Conservation (phyloP, 2,888 invertebrate genomes). For the Ennomos fuscantarius region DNA sequence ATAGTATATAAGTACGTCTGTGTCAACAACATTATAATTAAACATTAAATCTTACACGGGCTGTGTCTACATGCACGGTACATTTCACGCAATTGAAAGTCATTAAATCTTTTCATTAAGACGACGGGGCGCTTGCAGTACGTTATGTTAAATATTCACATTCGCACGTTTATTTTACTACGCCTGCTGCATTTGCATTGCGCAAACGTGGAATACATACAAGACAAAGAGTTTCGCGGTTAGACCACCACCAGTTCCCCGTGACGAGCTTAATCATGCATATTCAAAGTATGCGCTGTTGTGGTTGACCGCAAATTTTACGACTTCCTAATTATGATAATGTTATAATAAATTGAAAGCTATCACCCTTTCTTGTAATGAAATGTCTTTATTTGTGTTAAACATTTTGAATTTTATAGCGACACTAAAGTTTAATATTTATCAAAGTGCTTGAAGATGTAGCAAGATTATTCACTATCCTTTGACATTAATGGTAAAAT, state of each 20-base stretch:
- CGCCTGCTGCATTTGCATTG: constrained; percentile 49
- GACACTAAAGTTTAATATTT: constrained; percentile 8
- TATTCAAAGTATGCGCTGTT: constrained; percentile 57
- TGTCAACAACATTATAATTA: constrained; percentile 27
- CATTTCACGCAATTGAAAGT: constrained; percentile 26
- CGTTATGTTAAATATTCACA: constrained; percentile 47
- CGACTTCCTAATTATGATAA: constrained; percentile 56
- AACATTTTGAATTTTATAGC: neutral
- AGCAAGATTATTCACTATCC: constrained; percentile 27
- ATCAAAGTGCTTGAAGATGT: constrained; percentile 5
- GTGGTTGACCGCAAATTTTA: constrained; percentile 59
- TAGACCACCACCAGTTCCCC: constrained; percentile 46
- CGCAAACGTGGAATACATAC: constrained; percentile 54
- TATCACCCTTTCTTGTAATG: constrained; percentile 13
- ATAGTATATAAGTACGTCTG: constrained; percentile 1
- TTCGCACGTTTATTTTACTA: constrained; percentile 47
- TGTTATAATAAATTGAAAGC: constrained; percentile 47
- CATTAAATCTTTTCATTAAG: constrained; percentile 32
- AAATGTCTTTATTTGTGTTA: constrained; percentile 21
- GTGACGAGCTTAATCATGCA: constrained; percentile 57
- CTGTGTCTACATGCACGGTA: constrained; percentile 3
- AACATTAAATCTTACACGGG: constrained; percentile 19
- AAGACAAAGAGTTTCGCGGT: constrained; percentile 52
- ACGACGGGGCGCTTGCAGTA: constrained; percentile 39
- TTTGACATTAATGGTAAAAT: constrained; percentile 31